Evolutionary conservation across 2,888 invertebrate species (phyloP), one percentile per base, ranked within the genome.

Genomic region (Choreutis nemorana): DNA sequence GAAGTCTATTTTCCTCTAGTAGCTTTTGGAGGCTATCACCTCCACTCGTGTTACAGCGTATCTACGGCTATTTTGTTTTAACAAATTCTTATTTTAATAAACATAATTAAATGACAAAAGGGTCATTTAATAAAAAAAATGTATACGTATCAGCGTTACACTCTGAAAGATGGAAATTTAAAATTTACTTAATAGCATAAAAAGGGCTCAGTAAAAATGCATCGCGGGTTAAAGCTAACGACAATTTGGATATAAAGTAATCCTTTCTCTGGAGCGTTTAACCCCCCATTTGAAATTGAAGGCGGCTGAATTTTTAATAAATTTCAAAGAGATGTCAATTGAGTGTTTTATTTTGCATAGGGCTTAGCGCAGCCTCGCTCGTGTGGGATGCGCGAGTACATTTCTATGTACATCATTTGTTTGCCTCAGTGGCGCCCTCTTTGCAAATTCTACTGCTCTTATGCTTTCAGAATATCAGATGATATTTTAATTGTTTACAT

Each of bases 281-380:
- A 71, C 68, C 71, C 61, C 63, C 68, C 56, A 56, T 66, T 66
- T 63, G 58, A 66, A 71, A 64, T 68, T 55, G 56, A 71, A 75
- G 67, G 67, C 55, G 49, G 43, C 56, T 78, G 72, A 73, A 78
- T 78, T 70, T 75, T 77, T 78, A 75, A 78, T 75, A 77, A 68
- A 72, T 75, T 73, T 75, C 71, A 70, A 71, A 71, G 70, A 71
- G 71, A 77, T 68, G 78, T 73, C 78, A 78, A 73, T 73, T 57
- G 73, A 56, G 71, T 72, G 67, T 73, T 78, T 77, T 78, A 78
- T 78, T 78, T 78, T 78, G 78, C 77, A 77, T 78, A 75, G 71
- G 63, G 73, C 59, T 73, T 63, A 72, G 50, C 57, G 48, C 35
- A 41, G 52, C 47, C 51, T 41, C 48, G n/a, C n/a, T n/a, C n/a